A percentile compares a stretch with the other conserved stretches of the same genome.
Evolutionary conservation across 64 coral and sea anemone species (phyloP).

Genomic region (Stichodactyla mertensii): DNA sequence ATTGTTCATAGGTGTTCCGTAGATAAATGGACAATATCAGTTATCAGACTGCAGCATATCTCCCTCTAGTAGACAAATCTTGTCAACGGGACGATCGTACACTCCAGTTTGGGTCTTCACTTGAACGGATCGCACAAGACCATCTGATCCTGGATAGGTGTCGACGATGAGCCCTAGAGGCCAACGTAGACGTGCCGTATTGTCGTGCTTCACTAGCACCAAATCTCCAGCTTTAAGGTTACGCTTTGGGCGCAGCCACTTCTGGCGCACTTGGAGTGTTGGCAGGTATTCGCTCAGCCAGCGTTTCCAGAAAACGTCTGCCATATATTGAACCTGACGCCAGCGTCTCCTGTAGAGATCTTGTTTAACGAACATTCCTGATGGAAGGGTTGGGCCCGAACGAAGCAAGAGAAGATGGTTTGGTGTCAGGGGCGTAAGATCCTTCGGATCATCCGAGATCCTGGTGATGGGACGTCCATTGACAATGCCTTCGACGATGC

Average conservation of each 20-base stretch:
- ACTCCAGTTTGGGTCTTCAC: constrained; percentile 45
- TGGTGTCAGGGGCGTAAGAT: constrained; percentile 29
- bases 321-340: constrained; percentile 46
- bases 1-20: constrained; percentile 7
- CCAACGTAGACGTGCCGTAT: constrained; percentile 44
- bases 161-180: constrained; percentile 52
- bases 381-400: constrained; percentile 35
- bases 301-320: constrained; percentile 47
- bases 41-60: constrained; percentile 41
- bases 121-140: constrained; percentile 50
- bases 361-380: constrained; percentile 27
- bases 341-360: constrained; percentile 57
- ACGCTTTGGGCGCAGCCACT: constrained; percentile 36
- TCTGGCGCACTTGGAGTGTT: constrained; percentile 46
- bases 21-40: neutral
- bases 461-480: constrained; percentile 42
- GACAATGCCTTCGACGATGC: neutral
- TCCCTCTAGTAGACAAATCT: constrained; percentile 56
- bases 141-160: constrained; percentile 50
- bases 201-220: constrained; percentile 46
- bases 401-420: constrained; percentile 44
- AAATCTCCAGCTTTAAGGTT: constrained; percentile 47
- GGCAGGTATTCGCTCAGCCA: constrained; percentile 38
- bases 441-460: constrained; percentile 30
- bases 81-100: constrained; percentile 51